Conservation (phyloP, 2,797 vertebrate species). For the Pangasius larnaudii region DNA sequence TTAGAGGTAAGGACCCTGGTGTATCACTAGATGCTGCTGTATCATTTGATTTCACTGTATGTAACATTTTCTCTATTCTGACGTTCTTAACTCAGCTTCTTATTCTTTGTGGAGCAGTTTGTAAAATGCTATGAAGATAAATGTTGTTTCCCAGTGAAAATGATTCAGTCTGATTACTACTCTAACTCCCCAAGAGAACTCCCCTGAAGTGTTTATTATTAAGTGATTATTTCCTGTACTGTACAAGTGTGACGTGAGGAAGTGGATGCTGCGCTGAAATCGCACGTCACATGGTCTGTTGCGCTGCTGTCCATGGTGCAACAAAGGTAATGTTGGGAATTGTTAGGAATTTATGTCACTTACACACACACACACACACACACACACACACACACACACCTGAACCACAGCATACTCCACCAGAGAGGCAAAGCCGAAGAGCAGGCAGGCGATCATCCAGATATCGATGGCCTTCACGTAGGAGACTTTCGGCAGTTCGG, state of each 20-base stretch:
- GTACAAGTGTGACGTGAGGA: not conserved
- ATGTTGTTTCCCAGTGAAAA: not conserved
- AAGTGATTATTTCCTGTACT: not conserved
- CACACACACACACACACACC: slow-evolving; percentile 51
- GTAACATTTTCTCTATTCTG: no score
- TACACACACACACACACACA: not conserved
- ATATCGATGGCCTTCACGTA: slow-evolving; percentile 96
- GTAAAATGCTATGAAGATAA: not conserved
- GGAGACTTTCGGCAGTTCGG: slow-evolving; percentile 95
- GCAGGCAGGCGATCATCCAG: slow-evolving; percentile 94
- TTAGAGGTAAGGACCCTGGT: no score
- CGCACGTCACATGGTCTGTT: not conserved
- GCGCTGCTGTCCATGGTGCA: not conserved
- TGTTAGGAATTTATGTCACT: no score
- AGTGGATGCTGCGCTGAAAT: not conserved
- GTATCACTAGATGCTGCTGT: no score
- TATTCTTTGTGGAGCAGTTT: not conserved
- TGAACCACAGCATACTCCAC: slow-evolving; percentile 97
- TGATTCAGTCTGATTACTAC: not conserved
- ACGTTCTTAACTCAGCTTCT: not conserved
- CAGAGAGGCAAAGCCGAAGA: slow-evolving; percentile 92
- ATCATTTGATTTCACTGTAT: no score
- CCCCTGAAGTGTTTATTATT: no score
- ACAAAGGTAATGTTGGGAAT: no score
- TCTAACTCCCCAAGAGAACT: not conserved